Conservation (phyloP, 2,888 invertebrate species). For the Gastrophysa polygoni region DNA sequence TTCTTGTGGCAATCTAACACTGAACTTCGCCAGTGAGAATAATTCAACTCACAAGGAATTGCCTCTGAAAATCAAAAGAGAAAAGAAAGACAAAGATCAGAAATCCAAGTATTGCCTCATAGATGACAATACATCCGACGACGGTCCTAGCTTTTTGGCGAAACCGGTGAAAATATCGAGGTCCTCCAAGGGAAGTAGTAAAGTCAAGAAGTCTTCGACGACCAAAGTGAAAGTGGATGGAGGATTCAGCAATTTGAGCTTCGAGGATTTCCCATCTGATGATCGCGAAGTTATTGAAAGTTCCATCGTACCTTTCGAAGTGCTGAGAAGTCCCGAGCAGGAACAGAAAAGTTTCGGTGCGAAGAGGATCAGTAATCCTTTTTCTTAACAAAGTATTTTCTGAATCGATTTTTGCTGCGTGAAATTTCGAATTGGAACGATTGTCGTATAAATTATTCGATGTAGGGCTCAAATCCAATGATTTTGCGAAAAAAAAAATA, state of each 20-base stretch:
- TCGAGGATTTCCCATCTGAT: conserved; percentile 75
- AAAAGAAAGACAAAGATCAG: conserved; percentile 53
- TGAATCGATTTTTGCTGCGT: not conserved
- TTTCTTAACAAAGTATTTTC: conserved; percentile 55
- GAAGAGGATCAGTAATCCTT: conserved; percentile 62
- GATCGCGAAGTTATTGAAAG: conserved; percentile 60
- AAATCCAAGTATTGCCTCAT: conserved; percentile 62
- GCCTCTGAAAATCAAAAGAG: conserved; percentile 40
- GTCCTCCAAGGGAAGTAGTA: conserved; percentile 45
- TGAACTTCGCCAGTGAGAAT: conserved; percentile 22
- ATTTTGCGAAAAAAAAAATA: too few species aligned
- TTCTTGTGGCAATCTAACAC: conserved; percentile 18
- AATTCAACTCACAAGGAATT: conserved; percentile 24
- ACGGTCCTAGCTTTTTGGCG: conserved; percentile 38
- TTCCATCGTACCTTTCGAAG: conserved; percentile 67
- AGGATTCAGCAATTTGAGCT: conserved; percentile 77
- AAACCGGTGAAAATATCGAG: conserved; percentile 51
- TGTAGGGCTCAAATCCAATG: not conserved
- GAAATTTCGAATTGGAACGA: not conserved
- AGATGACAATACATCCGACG: conserved; percentile 58
- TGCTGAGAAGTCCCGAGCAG: conserved; percentile 63
- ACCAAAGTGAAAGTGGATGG: conserved; percentile 55
- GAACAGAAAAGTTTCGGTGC: conserved; percentile 60
- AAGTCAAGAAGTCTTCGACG: conserved; percentile 48
- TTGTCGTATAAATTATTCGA: not conserved